Base-by-base conservation (phyloP, 92 coral and sea anemone genomes). In the Hydrozoanthus gracilis region DNA sequence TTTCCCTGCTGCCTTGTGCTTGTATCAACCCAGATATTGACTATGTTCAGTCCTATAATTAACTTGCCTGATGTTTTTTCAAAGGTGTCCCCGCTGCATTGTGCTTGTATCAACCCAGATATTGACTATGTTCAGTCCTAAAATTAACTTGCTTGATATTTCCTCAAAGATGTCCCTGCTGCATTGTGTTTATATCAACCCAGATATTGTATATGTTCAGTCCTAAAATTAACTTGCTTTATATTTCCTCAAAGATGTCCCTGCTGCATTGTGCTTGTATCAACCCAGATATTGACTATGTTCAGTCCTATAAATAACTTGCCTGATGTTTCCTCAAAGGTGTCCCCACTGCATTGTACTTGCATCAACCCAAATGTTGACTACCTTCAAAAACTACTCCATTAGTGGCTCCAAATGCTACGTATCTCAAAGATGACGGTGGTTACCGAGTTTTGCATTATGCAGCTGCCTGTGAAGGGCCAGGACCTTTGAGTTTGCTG, bases 391-490 rank as follows among this genome's bases (percentile, higher is more conserved):
- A 82, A 93, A 78, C 84, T 94, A 48, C 91, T 94, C 8, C 88
- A 79, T n/a, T n/a, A 55, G 58, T 88, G 62, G 95, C 91, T n/a
- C 98, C 98, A 48, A 95, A 89, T 62, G 83, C 93, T n/a, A 92
- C 88, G 60, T 79, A 79, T 60, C 51, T 88, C 70, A 88, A 93
- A n/a, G 98, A 94, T 79, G 89, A 83, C 61, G 92, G 90, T 16
- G 98, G 98, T 55, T 94, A 85, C 71, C 93, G 92, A 71, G 86
- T 90, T 7, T 44, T 94, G 20, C 98, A 94, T 84, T 94, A 94
- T 71, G 98, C 98, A 5, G 87, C 93, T 48, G 98, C 98, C 8
- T 94, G 98, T 71, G 92, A 94, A 60, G 98, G 98, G 8, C 84
- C 98, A 13, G 98, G 89, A 35, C 98, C 98, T 14, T 89, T 94